Conservation (phyloP, 2,113 vertebrate genomes). For the Microcebus lehilahytsara region DNA sequence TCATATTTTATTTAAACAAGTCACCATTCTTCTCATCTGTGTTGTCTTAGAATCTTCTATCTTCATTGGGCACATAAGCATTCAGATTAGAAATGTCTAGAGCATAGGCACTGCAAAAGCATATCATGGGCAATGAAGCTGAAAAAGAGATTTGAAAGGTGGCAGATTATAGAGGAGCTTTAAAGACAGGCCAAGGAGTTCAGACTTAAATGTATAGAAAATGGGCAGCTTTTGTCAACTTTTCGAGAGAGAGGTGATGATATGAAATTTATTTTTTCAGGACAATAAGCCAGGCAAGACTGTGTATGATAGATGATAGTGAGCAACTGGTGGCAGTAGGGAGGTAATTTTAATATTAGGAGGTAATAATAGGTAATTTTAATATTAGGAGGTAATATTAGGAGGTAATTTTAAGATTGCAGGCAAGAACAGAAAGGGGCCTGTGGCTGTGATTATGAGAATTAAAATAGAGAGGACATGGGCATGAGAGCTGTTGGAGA, state of each 20-base stretch:
- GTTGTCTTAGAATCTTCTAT: conserved; percentile 2
- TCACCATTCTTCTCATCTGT: background rate
- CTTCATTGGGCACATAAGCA: background rate
- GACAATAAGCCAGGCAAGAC: conserved; percentile 6
- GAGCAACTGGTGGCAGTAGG: background rate
- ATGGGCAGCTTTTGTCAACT: background rate
- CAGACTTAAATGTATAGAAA: conserved; percentile 1
- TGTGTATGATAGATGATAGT: background rate
- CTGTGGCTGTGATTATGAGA: background rate
- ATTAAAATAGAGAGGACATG: background rate
- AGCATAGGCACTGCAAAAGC: background rate
- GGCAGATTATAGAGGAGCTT: background rate
- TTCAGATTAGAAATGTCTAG: background rate
- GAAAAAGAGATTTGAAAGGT: background rate
- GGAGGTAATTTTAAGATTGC: background rate
- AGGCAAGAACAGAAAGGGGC: background rate
- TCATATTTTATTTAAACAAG: conserved; percentile 12
- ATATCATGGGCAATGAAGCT: background rate
- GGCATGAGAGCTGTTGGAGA: background rate
- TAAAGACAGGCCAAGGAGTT: conserved; percentile 5
- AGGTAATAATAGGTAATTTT: background rate
- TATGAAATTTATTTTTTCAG: background rate
- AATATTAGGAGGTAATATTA: conserved; percentile 23
- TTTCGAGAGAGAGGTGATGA: background rate
- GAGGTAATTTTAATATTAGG: background rate